These are phyloP conservation scores for Agapornis canus DNA, from an alignment of 2,797 vertebrate genomes.

Conservation along the genomic window DNA sequence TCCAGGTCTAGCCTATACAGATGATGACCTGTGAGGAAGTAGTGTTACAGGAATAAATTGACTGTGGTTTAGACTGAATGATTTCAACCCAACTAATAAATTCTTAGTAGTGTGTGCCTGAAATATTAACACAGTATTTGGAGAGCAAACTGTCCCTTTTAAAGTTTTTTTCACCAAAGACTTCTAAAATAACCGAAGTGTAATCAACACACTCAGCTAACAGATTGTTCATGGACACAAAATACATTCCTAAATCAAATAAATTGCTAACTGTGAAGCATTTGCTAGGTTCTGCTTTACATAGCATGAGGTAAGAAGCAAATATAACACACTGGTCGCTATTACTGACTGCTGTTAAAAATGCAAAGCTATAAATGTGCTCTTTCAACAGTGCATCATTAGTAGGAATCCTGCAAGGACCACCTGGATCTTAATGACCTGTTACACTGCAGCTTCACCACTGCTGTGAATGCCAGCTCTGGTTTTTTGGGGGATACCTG, in stretches of 20 bases:
- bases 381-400: neutral
- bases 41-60: neutral
- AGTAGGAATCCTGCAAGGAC: neutral
- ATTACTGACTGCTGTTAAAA: neutral
- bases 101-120: neutral
- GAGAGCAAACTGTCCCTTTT: neutral
- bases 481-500: neutral
- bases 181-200: constrained; percentile 19
- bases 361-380: neutral
- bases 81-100: neutral
- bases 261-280: neutral
- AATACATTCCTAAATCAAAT: constrained; percentile 25
- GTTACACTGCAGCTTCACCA: neutral
- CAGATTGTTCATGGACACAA: neutral
- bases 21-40: neutral
- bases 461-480: neutral
- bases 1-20: neutral
- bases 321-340: neutral
- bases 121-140: neutral
- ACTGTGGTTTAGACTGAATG: neutral
- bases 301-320: neutral
- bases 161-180: neutral
- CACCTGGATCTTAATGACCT: neutral
- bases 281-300: constrained; percentile 4
- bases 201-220: neutral